Evolutionary conservation across 2,113 vertebrate species (phyloP).

Genomic region (Oreotragus oreotragus): DNA sequence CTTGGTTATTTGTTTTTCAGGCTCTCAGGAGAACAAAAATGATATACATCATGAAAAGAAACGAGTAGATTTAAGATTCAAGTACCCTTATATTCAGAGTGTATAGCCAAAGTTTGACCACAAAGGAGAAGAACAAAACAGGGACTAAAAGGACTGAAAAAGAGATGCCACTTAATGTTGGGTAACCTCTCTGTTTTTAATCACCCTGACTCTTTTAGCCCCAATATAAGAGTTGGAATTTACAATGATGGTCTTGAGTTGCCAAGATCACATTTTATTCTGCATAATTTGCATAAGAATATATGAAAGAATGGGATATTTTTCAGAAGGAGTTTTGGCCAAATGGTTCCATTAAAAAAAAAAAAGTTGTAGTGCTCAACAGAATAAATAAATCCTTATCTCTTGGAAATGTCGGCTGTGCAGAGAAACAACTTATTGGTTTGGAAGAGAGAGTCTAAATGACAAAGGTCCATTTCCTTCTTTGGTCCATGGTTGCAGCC

Average conservation of each 20-base stretch:
- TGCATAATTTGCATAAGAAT: background rate
- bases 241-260: background rate
- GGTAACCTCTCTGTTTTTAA: background rate
- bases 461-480: background rate
- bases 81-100: background rate
- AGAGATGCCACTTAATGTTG: background rate
- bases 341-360: background rate
- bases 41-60: background rate
- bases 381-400: background rate
- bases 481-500: background rate
- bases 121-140: slow-evolving; percentile 17
- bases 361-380: background rate
- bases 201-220: background rate
- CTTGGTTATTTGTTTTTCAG: slow-evolving; percentile 2
- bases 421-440: background rate
- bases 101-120: background rate
- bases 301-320: background rate
- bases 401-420: background rate
- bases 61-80: background rate
- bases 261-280: slow-evolving; percentile 21
- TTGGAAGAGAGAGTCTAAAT: background rate
- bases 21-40: background rate
- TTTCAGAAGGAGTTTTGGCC: slow-evolving; percentile 2
- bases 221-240: background rate
- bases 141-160: background rate